Evolutionary conservation across 2,113 vertebrate genomes (phyloP).

Genomic region (Salvelinus fontinalis): DNA sequence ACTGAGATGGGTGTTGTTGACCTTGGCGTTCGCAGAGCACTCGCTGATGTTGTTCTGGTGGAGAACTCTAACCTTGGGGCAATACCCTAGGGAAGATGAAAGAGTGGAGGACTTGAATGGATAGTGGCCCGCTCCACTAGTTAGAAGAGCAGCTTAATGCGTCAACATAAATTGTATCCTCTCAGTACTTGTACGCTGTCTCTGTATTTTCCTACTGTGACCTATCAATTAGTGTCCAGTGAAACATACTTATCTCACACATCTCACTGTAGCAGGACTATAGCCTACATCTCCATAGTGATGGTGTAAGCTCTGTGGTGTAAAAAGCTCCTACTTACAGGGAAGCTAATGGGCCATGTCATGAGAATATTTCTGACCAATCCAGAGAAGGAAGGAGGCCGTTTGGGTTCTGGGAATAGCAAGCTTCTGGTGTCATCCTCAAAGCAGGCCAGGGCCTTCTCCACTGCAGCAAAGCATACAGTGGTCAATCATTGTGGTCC

Average conservation of each 20-base stretch:
- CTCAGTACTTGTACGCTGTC: too few relatives aligned
- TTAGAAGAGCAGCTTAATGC: too few relatives aligned
- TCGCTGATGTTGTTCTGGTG: constrained; percentile 79
- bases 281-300: too few relatives aligned
- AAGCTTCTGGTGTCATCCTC: constrained; percentile 75
- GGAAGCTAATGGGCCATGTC: constrained; percentile 69
- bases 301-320: too few relatives aligned
- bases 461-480: constrained; percentile 49
- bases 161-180: too few relatives aligned
- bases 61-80: constrained; percentile 81
- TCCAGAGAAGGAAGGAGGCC: constrained; percentile 69
- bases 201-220: too few relatives aligned
- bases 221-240: too few relatives aligned
- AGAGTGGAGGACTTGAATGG: neutral
- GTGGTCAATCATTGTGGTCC: neutral
- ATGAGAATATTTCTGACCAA: constrained; percentile 76
- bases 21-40: constrained; percentile 52
- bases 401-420: constrained; percentile 78
- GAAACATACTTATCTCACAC: too few relatives aligned
- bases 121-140: too few relatives aligned
- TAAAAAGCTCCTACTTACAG: constrained; percentile 58
- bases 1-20: constrained; percentile 60
- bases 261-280: too few relatives aligned
- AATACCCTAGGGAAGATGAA: constrained; percentile 70
- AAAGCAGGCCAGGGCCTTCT: constrained; percentile 71